Evolutionary conservation across 2,113 vertebrate genomes (phyloP), one percentile per base, ranked within the genome.

Genomic region (Sorex araneus): DNA sequence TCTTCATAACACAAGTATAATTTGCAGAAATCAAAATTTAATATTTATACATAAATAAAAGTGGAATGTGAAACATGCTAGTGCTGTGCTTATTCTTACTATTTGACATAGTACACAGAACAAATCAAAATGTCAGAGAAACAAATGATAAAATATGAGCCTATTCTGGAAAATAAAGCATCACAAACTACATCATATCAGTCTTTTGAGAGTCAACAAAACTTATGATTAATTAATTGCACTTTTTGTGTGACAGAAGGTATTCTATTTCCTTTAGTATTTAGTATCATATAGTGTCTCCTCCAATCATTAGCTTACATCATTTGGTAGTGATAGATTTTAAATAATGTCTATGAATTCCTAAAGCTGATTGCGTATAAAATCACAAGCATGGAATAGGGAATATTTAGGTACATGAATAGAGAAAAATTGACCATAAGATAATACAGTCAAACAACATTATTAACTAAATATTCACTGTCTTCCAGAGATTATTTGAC

Each of bases 1-100:
- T 77, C 89, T 87, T 93, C 50, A 40, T 86, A 91, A 94, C 28
- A 84, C 54, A 85, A 83, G 30, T 32, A 73, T 36, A 95, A 93
- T 90, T 77, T 92, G 25, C 32, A 81, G 45, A 90, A 92, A 89
- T 11, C 10, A 27, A 93, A 92, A 94, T 34, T 32, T 50, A 73
- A 10, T 67, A 19, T 93, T 84, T 28, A 85, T 89, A 78, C 11
- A n/a, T 81, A 69, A 66, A 66, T 30, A 66, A 8, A 66, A 66
- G 28, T 30, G 64, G 25, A 30, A 34, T 57, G 21, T n/a, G 60
- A 47, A 60, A 60, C 57, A 60, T 60, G 18, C 57, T 60, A 60
- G 18, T 60, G 19, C 57, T 21, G 57, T 60, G 57, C 32, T 77
- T 36, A 63, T 66, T 85, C 60, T 81, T 12, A 36, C 12, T 74